These are phyloP conservation scores for Bufo gargarizans DNA, from an alignment of 2,113 vertebrate species.

Conservation along the genomic window DNA sequence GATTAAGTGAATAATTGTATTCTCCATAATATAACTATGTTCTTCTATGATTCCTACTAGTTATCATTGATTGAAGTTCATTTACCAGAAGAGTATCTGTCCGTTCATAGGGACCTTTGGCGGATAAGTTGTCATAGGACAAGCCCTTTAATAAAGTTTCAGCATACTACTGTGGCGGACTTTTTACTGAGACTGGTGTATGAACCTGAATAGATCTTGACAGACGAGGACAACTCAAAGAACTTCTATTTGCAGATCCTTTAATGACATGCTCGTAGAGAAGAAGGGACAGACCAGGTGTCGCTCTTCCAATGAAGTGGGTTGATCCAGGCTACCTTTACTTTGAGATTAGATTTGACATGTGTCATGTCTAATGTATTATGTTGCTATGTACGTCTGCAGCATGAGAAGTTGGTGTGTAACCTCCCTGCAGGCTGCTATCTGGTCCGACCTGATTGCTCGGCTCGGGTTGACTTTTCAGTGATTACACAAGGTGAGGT, in stretches of 20 bases:
- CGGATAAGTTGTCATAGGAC: no score
- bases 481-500: constrained; percentile 42
- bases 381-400: not conserved
- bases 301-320: not conserved
- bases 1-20: no score
- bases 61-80: no score
- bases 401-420: not conserved
- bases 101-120: no score
- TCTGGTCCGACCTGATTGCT: constrained; percentile 37
- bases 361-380: not conserved
- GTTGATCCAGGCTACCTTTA: not conserved
- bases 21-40: no score
- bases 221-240: not conserved
- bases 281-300: not conserved
- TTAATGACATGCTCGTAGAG: not conserved
- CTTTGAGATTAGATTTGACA: constrained; percentile 35
- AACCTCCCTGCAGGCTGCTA: constrained; percentile 13
- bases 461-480: not conserved
- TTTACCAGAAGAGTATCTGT: no score
- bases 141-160: no score
- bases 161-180: no score
- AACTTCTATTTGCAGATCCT: not conserved
- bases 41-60: no score
- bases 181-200: no score
- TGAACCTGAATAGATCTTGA: no score